Base-by-base conservation (phyloP, 2,797 vertebrate species). In the Babyrousa celebensis region DNA sequence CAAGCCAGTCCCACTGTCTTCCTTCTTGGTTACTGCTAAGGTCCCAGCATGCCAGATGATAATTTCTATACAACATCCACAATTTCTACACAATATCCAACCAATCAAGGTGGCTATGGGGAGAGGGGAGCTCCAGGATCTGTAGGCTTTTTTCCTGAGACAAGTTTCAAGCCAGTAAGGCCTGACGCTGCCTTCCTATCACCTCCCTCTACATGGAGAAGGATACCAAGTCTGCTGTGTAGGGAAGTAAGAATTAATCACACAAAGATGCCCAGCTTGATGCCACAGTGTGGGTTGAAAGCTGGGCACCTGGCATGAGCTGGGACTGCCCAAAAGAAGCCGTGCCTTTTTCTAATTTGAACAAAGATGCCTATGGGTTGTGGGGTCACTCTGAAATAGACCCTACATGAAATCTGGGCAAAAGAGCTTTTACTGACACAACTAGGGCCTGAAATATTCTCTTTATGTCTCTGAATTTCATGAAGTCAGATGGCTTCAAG, bases 401-500 rank as follows among this genome's bases (percentile, higher is more conserved):
- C 67, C 18, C 60, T 54, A 52, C 21, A 58, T 40, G 65, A 96
- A 89, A 86, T 89, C 56, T 54, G 48, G 75, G 68, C 67, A 58
- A 72, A 58, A 75, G 16, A 90, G 15, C 27, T 52, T 48, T 1
- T 43, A 25, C 2, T n/a, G 77, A 85, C 29, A 68, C 17, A 67
- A 32, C 15, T 4, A 43, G 43, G 58, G 32, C 65, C 91, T 87
- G n/a, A 36, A 89, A 93, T 70, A 74, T 17, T 80, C 63, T 90
- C 25, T 62, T 85, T 92, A 56, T 90, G 78, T 65, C 79, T 96
- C 93, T 79, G 84, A 93, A 94, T 97, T 96, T 68, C 89, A 96
- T 97, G 92, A 97, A 96, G 88, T 96, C 40, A 68, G 89, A 94
- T 95, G 83, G 89, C 85, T 98, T 98, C 96, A 95, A 97, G 97